phyloP scores from a whole-genome alignment of 2,888 invertebrate species.

The Sminthurides aquaticus region DNA sequence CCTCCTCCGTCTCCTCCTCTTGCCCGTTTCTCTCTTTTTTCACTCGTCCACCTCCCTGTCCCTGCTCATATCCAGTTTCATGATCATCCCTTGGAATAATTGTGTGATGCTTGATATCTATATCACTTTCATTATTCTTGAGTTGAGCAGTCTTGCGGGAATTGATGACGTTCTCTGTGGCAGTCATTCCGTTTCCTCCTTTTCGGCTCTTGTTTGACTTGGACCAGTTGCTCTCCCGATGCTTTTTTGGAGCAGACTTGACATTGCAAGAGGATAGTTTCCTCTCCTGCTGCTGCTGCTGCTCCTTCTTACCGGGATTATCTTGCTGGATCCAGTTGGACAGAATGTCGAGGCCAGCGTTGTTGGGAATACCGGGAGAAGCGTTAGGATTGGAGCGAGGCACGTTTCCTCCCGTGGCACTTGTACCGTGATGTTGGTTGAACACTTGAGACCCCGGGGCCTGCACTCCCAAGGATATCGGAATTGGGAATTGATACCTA shows the following conservation, averaged over 20 bases:
- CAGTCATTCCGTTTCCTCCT: slow-evolving; percentile 19
- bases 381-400: slow-evolving; percentile 8
- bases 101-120: slow-evolving; percentile 16
- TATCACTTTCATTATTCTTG: slow-evolving; percentile 18
- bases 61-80: slow-evolving; percentile 16
- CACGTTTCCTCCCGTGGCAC: slow-evolving; percentile 8
- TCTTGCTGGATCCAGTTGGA: slow-evolving; percentile 36
- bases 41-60: slow-evolving; percentile 16
- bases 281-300: slow-evolving; percentile 22
- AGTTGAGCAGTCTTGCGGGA: slow-evolving; percentile 20
- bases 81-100: slow-evolving; percentile 29
- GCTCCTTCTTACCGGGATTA: slow-evolving; percentile 14
- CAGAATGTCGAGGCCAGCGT: slow-evolving; percentile 35
- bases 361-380: slow-evolving; percentile 23
- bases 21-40: slow-evolving; percentile 13
- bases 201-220: slow-evolving; percentile 31
- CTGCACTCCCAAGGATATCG: slow-evolving; percentile 34
- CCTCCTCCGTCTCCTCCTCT: neutral
- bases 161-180: slow-evolving; percentile 34
- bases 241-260: slow-evolving; percentile 26
- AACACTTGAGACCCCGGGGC: slow-evolving; percentile 18
- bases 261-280: slow-evolving; percentile 19
- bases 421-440: slow-evolving; percentile 18
- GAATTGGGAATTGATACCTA: slow-evolving; percentile 40
- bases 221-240: slow-evolving; percentile 27